Evolutionary conservation across 2,888 invertebrate genomes (phyloP).

Genomic region (Megalurothrips usitatus): DNA sequence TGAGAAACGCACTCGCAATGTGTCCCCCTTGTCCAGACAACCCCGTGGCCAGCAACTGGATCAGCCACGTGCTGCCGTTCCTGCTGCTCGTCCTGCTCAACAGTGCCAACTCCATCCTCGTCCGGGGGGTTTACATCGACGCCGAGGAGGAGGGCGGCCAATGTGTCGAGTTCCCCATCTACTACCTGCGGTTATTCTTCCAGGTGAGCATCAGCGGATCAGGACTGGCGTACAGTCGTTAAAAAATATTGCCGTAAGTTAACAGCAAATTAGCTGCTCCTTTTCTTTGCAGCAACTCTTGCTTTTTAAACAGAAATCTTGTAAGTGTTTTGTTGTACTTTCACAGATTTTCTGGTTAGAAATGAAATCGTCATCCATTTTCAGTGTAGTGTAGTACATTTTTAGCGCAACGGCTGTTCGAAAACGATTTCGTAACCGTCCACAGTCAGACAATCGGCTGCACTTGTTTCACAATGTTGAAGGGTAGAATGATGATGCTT

Average conservation of each 20-base stretch:
- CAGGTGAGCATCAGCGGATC: conserved; percentile 44
- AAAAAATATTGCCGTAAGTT: too few species aligned
- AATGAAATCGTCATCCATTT: background rate
- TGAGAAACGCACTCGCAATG: conserved; percentile 29
- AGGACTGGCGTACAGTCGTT: background rate
- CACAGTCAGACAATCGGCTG: too few species aligned
- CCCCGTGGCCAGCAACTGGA: conserved; percentile 71
- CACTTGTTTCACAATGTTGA: too few species aligned
- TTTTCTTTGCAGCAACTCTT: background rate
- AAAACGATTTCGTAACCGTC: too few species aligned
- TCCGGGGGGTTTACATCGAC: conserved; percentile 82
- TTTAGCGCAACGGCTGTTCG: too few species aligned
- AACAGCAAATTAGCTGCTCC: background rate
- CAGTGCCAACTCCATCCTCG: conserved; percentile 80
- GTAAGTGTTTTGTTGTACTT: background rate
- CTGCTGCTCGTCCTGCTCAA: conserved; percentile 70
- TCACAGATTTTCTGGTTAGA: background rate
- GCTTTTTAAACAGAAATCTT: too few species aligned
- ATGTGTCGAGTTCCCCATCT: conserved; percentile 78
- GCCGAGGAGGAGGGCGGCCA: conserved; percentile 78
- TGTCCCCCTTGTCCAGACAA: conserved; percentile 54
- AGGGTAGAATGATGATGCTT: too few species aligned
- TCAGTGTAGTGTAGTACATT: too few species aligned
- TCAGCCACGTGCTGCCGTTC: conserved; percentile 71
- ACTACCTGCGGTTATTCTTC: conserved; percentile 74